Conservation (phyloP, 2,113 vertebrate genomes). For the Craseonycteris thonglongyai region DNA sequence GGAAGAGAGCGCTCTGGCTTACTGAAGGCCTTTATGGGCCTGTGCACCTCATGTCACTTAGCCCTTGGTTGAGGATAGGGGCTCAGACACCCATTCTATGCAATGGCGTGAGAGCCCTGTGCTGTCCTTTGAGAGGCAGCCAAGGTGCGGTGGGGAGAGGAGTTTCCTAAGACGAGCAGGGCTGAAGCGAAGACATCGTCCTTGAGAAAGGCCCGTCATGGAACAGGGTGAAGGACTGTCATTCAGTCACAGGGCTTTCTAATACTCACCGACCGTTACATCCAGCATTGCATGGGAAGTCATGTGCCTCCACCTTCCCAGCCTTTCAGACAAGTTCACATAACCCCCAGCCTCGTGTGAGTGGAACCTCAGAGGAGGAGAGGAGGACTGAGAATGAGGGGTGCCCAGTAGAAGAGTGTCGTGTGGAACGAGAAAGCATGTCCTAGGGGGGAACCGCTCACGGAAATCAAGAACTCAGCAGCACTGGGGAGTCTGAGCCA, state of each 20-base stretch:
- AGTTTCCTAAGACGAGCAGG: neutral
- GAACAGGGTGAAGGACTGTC: neutral
- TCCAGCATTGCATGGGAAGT: neutral
- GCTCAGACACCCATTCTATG: neutral
- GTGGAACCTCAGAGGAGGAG: neutral
- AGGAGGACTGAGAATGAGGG: neutral
- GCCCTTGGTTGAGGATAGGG: neutral
- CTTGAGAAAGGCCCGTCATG: neutral
- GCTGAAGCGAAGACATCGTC: neutral
- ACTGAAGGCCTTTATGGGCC: neutral
- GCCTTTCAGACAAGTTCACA: neutral
- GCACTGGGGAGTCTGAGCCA: neutral
- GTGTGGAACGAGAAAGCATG: neutral
- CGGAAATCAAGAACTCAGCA: neutral
- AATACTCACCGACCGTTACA: no score
- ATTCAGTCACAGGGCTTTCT: neutral
- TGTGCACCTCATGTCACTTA: neutral
- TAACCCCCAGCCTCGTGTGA: neutral
- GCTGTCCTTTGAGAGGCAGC: neutral
- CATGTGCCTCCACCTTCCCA: neutral
- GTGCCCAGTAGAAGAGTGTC: accelerated
- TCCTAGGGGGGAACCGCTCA: neutral
- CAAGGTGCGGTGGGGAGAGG: neutral
- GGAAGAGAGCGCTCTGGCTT: neutral
- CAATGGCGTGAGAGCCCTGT: neutral